A percentile compares a stretch with the other conserved stretches of the same genome.
Conservation (phyloP, 2,113 vertebrate species). For the Syrrhaptes paradoxus region DNA sequence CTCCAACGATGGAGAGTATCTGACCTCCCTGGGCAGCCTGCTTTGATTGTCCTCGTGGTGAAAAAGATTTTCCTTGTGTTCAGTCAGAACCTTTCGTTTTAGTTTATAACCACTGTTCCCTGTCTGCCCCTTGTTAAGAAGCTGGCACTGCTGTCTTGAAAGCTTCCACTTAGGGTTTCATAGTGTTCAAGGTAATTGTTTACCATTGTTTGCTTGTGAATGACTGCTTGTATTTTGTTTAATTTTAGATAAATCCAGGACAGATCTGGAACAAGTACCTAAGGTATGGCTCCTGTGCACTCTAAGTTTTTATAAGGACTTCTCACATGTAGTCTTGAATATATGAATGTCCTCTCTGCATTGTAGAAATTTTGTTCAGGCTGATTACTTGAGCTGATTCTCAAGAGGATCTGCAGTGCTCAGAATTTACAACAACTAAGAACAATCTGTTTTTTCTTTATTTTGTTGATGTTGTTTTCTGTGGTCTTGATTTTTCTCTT, state of each 20-base stretch:
- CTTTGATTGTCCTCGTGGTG: not conserved
- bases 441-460: not conserved
- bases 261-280: constrained; percentile 96
- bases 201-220: not conserved
- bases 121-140: not conserved
- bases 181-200: not conserved
- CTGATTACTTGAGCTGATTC: not conserved
- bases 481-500: not conserved
- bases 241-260: constrained; percentile 90
- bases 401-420: not conserved
- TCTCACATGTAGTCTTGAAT: not conserved
- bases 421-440: not conserved
- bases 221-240: constrained; percentile 47
- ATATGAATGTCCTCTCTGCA: not conserved
- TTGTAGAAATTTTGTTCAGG: not conserved
- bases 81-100: not conserved
- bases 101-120: not conserved
- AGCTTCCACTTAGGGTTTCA: not conserved
- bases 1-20: not conserved
- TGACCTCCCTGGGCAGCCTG: not conserved
- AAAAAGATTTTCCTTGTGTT: not conserved
- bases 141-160: not conserved
- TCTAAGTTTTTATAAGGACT: not conserved
- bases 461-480: not conserved
- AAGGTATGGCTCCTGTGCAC: constrained; percentile 81